Evolutionary conservation across 2,888 invertebrate species (phyloP).

Genomic region (Plagodis pulveraria): DNA sequence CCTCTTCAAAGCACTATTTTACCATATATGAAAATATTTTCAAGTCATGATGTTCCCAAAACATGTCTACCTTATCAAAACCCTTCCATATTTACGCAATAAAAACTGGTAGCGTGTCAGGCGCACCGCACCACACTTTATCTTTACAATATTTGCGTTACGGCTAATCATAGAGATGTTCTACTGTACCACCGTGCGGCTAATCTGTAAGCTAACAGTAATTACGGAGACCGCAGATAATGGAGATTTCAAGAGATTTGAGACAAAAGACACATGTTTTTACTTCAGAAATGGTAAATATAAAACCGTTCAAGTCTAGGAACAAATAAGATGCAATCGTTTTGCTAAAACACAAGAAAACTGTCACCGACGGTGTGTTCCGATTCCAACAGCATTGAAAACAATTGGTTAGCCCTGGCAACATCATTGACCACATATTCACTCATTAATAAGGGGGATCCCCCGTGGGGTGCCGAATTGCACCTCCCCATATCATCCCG

Average conservation of each 20-base stretch:
- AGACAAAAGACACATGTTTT: not conserved
- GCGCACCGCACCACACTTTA: constrained; percentile 5
- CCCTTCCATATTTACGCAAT: constrained; percentile 15
- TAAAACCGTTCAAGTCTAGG: too few species aligned
- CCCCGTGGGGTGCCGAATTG: too few species aligned
- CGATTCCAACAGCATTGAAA: too few species aligned
- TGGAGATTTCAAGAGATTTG: not conserved
- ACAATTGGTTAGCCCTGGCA: too few species aligned
- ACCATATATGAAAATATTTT: not conserved
- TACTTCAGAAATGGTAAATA: too few species aligned
- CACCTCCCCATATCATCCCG: too few species aligned
- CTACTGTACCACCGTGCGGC: not conserved
- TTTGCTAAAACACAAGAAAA: too few species aligned
- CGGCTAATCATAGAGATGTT: constrained; percentile 9
- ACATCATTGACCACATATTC: too few species aligned
- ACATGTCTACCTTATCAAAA: constrained; percentile 6
- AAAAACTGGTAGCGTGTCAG: constrained; percentile 22
- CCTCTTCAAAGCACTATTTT: too few species aligned
- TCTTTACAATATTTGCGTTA: constrained; percentile 24
- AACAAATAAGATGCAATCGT: too few species aligned
- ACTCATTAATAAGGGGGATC: too few species aligned
- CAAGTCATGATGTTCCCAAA: not conserved
- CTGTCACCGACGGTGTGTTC: too few species aligned
- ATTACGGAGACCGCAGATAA: not conserved
- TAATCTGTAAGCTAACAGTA: not conserved